Evolutionary conservation across 2,113 vertebrate species (phyloP).

Genomic region (Poecile atricapillus): DNA sequence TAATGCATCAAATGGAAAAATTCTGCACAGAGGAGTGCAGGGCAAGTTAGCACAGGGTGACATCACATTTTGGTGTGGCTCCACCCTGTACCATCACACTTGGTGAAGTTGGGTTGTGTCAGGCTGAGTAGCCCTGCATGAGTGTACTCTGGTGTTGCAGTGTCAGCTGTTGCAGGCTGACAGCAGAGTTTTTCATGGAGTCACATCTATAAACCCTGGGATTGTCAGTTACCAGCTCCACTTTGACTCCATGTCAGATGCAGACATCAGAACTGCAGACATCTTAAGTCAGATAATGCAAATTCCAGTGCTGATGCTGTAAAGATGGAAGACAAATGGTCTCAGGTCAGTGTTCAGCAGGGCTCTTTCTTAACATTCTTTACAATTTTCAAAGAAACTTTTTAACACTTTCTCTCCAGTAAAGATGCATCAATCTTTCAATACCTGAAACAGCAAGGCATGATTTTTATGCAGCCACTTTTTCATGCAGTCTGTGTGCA

Average conservation of each 20-base stretch:
- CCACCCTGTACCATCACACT: background rate
- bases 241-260: background rate
- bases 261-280: background rate
- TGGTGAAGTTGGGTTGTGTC: background rate
- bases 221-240: background rate
- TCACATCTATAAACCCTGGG: background rate
- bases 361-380: background rate
- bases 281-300: background rate
- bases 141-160: background rate
- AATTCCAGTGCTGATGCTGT: background rate
- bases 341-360: background rate
- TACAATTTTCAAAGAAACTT: background rate
- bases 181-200: background rate
- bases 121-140: background rate
- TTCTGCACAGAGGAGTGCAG: background rate
- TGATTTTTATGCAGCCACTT: background rate
- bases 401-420: background rate
- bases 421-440: background rate
- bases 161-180: constrained; percentile 3
- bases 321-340: background rate
- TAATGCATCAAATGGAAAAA: background rate
- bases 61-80: background rate
- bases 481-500: background rate
- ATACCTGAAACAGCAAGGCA: background rate
- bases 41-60: background rate